A percentile compares a stretch with the other conserved stretches of the same genome.
phyloP scores from a whole-genome alignment of 92 coral and sea anemone species.

The Zoanthus gigantus region DNA sequence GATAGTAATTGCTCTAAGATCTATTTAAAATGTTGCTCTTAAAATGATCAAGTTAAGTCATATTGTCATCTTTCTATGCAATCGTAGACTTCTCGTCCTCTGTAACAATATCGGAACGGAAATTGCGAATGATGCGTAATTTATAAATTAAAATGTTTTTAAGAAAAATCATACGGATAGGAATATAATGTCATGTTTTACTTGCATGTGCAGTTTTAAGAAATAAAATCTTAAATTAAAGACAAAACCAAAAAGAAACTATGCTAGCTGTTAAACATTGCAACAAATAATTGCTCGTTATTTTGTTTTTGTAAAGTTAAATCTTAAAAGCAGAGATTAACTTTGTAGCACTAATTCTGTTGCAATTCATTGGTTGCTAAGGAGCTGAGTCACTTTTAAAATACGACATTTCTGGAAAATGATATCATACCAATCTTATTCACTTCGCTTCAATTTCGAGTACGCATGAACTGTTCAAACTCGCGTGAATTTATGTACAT shows the following conservation, averaged over 20 bases:
- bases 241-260: neutral
- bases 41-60: neutral
- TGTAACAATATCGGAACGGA: neutral
- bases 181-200: neutral
- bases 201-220: neutral
- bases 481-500: conserved; percentile 4
- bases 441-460: neutral
- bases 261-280: neutral
- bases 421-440: neutral
- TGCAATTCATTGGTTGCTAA: conserved; percentile 16
- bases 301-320: neutral
- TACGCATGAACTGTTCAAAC: neutral
- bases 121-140: neutral
- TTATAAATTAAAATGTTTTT: neutral
- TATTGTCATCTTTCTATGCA: neutral
- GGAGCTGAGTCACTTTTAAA: conserved; percentile 9
- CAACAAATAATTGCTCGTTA: neutral
- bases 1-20: neutral
- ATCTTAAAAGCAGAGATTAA: neutral
- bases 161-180: neutral
- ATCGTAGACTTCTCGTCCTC: neutral
- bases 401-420: conserved; percentile 27
- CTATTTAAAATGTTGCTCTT: neutral
- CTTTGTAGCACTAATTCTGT: neutral
- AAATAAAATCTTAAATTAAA: neutral